These are phyloP conservation scores for western clawed frog (Xenopus tropicalis) DNA, from an alignment of 2,113 vertebrate genomes.

Conservation along the genomic window DNA sequence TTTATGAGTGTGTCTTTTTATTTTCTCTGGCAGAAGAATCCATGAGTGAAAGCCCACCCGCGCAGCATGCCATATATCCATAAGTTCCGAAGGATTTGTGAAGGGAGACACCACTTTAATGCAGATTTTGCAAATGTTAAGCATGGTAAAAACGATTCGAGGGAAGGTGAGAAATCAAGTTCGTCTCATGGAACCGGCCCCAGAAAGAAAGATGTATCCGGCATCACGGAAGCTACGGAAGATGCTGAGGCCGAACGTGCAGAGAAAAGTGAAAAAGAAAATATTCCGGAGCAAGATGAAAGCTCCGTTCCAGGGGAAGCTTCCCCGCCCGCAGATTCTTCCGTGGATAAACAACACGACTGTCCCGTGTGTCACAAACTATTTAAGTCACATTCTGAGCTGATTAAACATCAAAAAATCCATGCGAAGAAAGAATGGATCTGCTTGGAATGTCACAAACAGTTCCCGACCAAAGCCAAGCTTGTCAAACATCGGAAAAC, in stretches of 20 bases:
- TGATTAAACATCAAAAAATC: background rate
- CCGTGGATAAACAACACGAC: background rate
- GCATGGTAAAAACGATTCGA: background rate
- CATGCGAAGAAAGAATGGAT: background rate
- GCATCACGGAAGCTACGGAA: too few species aligned
- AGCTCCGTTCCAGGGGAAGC: background rate
- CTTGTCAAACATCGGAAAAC: background rate
- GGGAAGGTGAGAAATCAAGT: background rate
- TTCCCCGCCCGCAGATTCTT: too few species aligned
- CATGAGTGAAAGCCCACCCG: background rate
- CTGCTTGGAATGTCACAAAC: background rate
- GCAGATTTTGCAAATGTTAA: background rate
- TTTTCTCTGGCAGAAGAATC: too few species aligned
- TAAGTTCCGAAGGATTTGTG: background rate
- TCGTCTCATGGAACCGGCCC: background rate
- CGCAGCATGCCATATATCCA: background rate
- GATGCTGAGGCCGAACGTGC: background rate
- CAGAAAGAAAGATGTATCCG: background rate
- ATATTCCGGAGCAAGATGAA: too few species aligned
- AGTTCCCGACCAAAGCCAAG: background rate
- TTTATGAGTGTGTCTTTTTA: too few species aligned
- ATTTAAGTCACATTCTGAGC: background rate
- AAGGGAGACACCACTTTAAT: background rate
- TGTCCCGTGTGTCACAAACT: background rate
- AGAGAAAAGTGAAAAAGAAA: background rate